These are phyloP conservation scores for Hyperopisus bebe DNA, from an alignment of 2,113 vertebrate species.

Conservation along the genomic window DNA sequence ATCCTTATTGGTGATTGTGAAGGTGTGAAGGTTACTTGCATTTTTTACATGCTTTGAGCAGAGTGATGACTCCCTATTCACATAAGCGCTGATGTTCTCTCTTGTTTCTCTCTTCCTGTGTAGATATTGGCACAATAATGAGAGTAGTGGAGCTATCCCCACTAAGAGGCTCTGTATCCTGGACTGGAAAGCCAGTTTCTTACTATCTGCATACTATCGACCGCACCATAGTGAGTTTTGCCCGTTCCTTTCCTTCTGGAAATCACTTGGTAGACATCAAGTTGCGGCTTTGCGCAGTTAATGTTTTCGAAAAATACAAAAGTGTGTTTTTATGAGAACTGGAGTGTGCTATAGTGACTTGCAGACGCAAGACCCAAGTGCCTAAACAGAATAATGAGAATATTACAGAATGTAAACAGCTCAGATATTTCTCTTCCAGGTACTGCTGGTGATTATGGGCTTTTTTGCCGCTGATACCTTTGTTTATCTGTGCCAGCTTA, in stretches of 20 bases:
- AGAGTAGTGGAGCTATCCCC: conserved; percentile 95
- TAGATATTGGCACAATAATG: conserved; percentile 99
- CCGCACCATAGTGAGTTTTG: conserved; percentile 90
- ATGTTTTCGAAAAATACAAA: not conserved
- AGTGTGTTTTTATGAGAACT: not conserved
- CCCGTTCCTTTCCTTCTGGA: not conserved
- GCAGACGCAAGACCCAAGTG: not conserved
- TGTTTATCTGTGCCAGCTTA: not conserved
- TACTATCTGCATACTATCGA: conserved; percentile 99
- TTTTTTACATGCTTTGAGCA: not conserved
- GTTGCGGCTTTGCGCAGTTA: not conserved
- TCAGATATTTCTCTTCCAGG: not conserved
- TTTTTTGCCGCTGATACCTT: not conserved
- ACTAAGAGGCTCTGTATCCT: conserved; percentile 92
- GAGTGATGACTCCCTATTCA: not conserved
- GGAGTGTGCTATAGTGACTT: not conserved
- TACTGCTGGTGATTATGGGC: not conserved
- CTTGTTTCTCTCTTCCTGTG: conserved; percentile 11
- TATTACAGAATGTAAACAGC: not conserved
- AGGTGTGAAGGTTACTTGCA: not conserved
- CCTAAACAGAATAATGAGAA: not conserved
- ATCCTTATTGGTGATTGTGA: not conserved
- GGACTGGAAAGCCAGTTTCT: conserved; percentile 97
- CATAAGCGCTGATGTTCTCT: not conserved
- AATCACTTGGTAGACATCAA: not conserved